Evolutionary conservation across 2,888 invertebrate genomes (phyloP), one percentile per base, ranked within the genome.

Genomic region (Eilema sororculum): DNA sequence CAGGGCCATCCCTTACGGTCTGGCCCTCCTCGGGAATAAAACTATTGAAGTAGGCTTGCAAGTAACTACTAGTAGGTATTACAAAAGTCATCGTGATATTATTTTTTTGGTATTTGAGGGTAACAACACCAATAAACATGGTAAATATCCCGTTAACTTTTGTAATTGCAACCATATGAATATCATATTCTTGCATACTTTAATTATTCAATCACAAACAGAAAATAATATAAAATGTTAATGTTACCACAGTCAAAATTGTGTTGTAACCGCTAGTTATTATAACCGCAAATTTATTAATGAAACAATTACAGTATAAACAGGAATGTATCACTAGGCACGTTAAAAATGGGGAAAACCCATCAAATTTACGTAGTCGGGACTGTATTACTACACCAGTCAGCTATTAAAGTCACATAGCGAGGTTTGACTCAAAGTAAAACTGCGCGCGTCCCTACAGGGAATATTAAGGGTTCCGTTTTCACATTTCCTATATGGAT

Each of bases 381-480:
- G 56, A 65, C 59, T 62, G 37, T 74, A 69, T 30, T 28, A 28
- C n/a, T 52, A 52, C 52, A 46, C 16, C 28, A 56, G 52, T 33
- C 28, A 56, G 16, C 65, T 57, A 33, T 24, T 65, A 24, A 57
- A 57, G 63, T 63, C 56, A 67, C 62, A 75, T 68, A 69, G 64
- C 58, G 58, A 28, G 6, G n/a, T 56, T 46, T 56, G 61, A 70
- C 63, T 73, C 58, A 16, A 64, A 64, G 68, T 74, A 67, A 73
- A 72, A 70, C 65, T 69, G 22, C 58, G 41, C 65, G 63, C 70
- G 52, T 78, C 72, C 78, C 72, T 67, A 58, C 63, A 57, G 73
- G 63, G 70, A 82, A 78, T 81, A 74, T 76, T 73, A 72, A 73
- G 65, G 69, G 72, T 72, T 76, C 71, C 76, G 70, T 74, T 76